Conservation (phyloP, 2,797 vertebrate genomes). For the Amblyraja radiata region DNA sequence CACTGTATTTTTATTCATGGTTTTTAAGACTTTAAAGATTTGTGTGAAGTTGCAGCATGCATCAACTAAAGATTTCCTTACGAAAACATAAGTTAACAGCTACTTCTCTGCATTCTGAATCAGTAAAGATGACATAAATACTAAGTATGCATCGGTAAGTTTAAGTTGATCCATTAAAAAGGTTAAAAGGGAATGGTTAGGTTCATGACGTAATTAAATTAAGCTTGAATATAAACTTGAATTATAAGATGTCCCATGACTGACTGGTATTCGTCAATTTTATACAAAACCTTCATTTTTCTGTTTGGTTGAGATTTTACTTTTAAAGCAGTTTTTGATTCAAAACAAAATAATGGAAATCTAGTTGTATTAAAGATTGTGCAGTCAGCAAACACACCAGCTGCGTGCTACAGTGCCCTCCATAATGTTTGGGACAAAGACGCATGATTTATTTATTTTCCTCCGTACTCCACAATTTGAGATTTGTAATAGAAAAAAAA, state of each 20-base stretch:
- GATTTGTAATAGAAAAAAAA: too few species aligned
- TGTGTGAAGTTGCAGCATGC: neutral
- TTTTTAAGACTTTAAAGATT: neutral
- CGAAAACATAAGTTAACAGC: neutral
- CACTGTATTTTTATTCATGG: neutral
- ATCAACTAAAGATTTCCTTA: neutral
- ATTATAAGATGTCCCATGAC: neutral
- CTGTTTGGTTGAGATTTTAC: neutral
- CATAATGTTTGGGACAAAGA: too few species aligned
- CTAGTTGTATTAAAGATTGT: neutral
- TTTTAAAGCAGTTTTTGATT: neutral
- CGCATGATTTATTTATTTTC: too few species aligned
- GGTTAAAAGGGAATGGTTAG: neutral
- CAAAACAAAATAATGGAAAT: neutral
- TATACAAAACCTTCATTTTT: neutral
- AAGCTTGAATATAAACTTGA: neutral
- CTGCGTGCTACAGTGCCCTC: neutral
- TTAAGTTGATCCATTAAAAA: neutral
- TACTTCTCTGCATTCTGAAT: neutral
- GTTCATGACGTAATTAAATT: neutral
- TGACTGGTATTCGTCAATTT: neutral
- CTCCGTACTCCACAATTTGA: too few species aligned
- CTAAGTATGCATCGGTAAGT: neutral
- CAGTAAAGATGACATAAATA: neutral
- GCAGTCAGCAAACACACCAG: neutral